Conservation (phyloP, 2,888 invertebrate genomes). For the Iselma pallidipennis region DNA sequence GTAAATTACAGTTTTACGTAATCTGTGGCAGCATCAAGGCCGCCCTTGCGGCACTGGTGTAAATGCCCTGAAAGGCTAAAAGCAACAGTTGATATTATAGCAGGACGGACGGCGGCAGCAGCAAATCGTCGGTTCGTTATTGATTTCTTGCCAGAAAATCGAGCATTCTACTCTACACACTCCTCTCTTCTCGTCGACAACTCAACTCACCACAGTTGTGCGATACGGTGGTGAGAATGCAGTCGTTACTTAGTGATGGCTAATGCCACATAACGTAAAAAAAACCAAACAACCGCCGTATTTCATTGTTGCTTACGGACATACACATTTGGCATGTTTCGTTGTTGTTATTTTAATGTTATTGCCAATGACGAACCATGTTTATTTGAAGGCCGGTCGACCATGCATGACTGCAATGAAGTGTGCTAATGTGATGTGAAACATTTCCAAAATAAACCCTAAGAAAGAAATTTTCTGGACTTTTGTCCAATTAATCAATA, state of each 20-base stretch:
- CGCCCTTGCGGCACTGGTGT: background rate
- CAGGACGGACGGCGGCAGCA: slow-evolving; percentile 13
- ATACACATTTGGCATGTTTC: slow-evolving; percentile 22
- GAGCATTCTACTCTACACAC: slow-evolving; percentile 21
- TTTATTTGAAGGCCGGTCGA: slow-evolving; percentile 17
- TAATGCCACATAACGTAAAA: slow-evolving; percentile 12
- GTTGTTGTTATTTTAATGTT: background rate
- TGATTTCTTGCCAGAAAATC: slow-evolving; percentile 31
- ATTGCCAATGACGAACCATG: background rate
- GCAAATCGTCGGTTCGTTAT: slow-evolving; percentile 20
- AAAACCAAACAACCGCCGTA: no score
- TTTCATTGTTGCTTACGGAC: slow-evolving; percentile 13
- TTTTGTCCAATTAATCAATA: background rate
- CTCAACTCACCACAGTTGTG: slow-evolving; percentile 4
- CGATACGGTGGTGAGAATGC: slow-evolving; percentile 7
- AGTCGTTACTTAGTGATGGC: slow-evolving; percentile 11
- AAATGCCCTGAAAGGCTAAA: slow-evolving; percentile 16
- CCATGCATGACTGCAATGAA: slow-evolving; percentile 26
- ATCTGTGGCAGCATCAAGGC: background rate
- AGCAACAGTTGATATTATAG: slow-evolving; percentile 28
- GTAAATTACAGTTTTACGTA: background rate
- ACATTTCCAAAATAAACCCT: background rate
- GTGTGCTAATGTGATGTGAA: slow-evolving; percentile 29
- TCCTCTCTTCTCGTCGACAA: slow-evolving; percentile 5
- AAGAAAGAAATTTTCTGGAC: background rate